phyloP scores from a whole-genome alignment of 2,797 vertebrate species.

The Enteromius thamalakanensis region DNA sequence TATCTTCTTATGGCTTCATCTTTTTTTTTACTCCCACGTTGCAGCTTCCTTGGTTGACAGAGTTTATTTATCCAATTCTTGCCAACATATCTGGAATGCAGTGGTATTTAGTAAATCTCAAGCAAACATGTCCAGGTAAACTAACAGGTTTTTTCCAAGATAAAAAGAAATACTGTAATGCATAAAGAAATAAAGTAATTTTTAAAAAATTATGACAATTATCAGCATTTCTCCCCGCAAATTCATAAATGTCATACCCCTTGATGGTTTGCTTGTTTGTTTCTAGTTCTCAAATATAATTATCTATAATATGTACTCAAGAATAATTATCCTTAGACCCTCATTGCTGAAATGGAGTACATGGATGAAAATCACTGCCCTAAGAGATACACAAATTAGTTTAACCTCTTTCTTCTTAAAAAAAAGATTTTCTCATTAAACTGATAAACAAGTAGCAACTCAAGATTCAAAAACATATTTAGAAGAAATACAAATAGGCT shows the following conservation, averaged over 20 bases:
- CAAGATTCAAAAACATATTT: not conserved
- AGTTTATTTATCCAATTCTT: not conserved
- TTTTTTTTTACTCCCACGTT: not conserved
- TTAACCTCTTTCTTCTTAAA: not conserved
- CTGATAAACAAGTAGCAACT: not conserved
- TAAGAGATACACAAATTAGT: not conserved
- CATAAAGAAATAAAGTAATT: not conserved
- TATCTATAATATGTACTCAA: conserved; percentile 1
- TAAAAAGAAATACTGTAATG: not conserved
- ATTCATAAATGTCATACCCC: not conserved
- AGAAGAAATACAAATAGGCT: not conserved
- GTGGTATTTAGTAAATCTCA: not conserved
- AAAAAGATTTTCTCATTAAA: not conserved
- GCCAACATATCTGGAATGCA: not conserved
- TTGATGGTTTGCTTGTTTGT: not conserved
- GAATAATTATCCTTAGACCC: not conserved
- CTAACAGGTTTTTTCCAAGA: too few species aligned
- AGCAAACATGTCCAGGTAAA: not conserved
- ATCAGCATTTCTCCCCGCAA: not conserved
- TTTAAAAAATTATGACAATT: not conserved
- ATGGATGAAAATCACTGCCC: not conserved
- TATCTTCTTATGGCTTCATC: conserved; percentile 13
- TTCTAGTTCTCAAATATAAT: not conserved
- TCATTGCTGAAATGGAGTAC: not conserved
- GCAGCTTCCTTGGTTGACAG: not conserved